phyloP scores from a whole-genome alignment of 2,797 vertebrate species.

The Cynopterus sphinx region DNA sequence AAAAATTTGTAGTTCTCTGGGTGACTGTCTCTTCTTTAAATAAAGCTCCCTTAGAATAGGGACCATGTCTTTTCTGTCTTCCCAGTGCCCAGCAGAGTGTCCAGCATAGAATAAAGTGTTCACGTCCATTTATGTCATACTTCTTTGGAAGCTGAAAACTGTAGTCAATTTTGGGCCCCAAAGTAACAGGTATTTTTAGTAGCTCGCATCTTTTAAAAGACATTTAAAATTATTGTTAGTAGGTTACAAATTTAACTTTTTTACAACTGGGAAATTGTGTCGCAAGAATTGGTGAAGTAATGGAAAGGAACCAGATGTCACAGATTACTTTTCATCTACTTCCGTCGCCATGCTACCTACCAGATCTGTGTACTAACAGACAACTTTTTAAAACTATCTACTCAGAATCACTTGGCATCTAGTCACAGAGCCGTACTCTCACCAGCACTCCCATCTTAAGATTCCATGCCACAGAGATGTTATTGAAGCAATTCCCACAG shows the following conservation, averaged over 20 bases:
- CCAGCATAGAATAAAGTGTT: neutral
- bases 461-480: neutral
- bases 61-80: neutral
- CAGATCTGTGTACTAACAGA: neutral
- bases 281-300: slow-evolving; percentile 11
- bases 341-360: neutral
- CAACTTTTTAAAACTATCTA: neutral
- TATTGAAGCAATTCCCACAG: neutral
- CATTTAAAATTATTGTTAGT: neutral
- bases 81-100: neutral
- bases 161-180: neutral
- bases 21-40: neutral
- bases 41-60: neutral
- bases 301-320: neutral
- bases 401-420: neutral
- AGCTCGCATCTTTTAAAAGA: slow-evolving; percentile 28
- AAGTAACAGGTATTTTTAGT: slow-evolving; percentile 45
- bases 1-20: slow-evolving; percentile 21
- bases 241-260: slow-evolving; percentile 31
- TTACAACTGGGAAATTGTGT: slow-evolving; percentile 39
- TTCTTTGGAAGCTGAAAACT: slow-evolving; percentile 8
- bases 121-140: neutral
- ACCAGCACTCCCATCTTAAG: neutral
- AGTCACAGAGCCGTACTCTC: neutral
- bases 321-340: slow-evolving; percentile 27